phyloP scores from a whole-genome alignment of 1,140 invertebrate genomes.

The Metaphire vulgaris region DNA sequence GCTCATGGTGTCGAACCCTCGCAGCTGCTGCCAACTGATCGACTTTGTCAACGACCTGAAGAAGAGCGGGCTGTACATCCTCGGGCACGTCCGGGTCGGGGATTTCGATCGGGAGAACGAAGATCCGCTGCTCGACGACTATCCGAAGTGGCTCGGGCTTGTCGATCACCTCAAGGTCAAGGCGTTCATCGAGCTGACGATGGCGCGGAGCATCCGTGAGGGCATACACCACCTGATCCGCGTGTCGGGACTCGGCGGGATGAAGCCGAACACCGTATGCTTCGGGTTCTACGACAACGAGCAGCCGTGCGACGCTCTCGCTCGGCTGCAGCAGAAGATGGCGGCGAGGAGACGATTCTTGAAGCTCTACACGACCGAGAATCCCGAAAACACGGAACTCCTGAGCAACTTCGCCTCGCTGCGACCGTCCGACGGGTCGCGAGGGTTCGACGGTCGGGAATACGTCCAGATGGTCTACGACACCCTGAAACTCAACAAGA shows the following conservation, averaged over 20 bases:
- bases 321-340: slow-evolving; percentile 4
- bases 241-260: slow-evolving; percentile 89
- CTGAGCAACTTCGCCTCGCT: background rate
- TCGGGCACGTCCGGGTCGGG: slow-evolving; percentile 76
- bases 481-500: slow-evolving; percentile 81
- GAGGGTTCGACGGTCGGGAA: slow-evolving; percentile 56
- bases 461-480: slow-evolving; percentile 85
- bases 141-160: slow-evolving; percentile 77
- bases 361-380: background rate
- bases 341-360: background rate
- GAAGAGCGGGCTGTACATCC: slow-evolving; percentile 90
- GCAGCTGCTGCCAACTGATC: slow-evolving; percentile 82
- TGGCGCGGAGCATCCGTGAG: slow-evolving; percentile 73
- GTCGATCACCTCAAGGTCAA: slow-evolving; percentile 86
- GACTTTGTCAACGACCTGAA: slow-evolving; percentile 98
- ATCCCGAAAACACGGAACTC: background rate
- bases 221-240: slow-evolving; percentile 87
- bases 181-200: slow-evolving; percentile 91
- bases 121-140: slow-evolving; percentile 69
- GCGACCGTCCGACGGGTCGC: slow-evolving; percentile 22
- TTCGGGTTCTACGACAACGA: slow-evolving; percentile 67
- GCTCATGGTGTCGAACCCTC: slow-evolving; percentile 80
- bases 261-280: slow-evolving; percentile 94
- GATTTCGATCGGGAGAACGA: slow-evolving; percentile 15
- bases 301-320: slow-evolving; percentile 30